Evolutionary conservation across 2,888 invertebrate genomes (phyloP).

Genomic region (Metacarcinus magister): DNA sequence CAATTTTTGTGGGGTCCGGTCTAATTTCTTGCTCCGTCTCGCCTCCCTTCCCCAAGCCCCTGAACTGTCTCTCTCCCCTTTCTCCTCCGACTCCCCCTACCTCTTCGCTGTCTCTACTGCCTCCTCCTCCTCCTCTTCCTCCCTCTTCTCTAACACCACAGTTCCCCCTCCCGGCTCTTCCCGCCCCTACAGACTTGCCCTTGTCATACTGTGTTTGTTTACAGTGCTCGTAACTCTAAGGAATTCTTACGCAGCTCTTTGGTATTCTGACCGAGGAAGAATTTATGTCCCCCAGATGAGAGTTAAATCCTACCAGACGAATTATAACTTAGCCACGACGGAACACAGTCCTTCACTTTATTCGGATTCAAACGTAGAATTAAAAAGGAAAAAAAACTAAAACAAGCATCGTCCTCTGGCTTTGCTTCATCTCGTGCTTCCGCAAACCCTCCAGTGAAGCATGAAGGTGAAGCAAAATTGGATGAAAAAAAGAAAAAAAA

Average conservation of each 20-base stretch:
- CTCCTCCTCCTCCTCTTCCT: conserved; percentile 35
- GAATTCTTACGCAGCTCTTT: conserved; percentile 48
- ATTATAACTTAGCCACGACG: conserved; percentile 47
- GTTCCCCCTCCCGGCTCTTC: neutral
- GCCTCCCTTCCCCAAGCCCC: conserved; percentile 51
- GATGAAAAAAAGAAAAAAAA: neutral
- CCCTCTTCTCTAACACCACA: neutral
- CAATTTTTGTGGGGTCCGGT: conserved; percentile 79
- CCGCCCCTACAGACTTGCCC: conserved; percentile 65
- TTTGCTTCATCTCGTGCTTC: conserved; percentile 4
- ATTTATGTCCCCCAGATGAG: conserved; percentile 64
- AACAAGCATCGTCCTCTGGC: neutral
- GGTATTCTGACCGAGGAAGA: neutral
- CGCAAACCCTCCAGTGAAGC: neutral
- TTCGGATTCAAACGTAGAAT: conserved; percentile 32
- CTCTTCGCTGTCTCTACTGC: neutral
- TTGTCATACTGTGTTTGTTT: conserved; percentile 70
- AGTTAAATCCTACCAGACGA: conserved; percentile 30
- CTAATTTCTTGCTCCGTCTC: conserved; percentile 78
- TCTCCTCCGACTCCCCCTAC: neutral
- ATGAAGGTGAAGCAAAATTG: neutral
- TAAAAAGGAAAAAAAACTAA: neutral
- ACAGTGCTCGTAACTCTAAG: conserved; percentile 56
- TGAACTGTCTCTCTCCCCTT: neutral
- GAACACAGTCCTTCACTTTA: conserved; percentile 6